These are phyloP conservation scores for rabbit (Oryctolagus cuniculus) DNA, from an alignment of 2,113 vertebrate species.

Conservation along the genomic window mOryCun1.1 NC_091432.1:126452501-126453000, in stretches of 20 bases:
- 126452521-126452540: too few species aligned
- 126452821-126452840: background rate
- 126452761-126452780: background rate
- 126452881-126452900: background rate
- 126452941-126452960: background rate
- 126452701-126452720: background rate
- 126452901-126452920: background rate
- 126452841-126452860: background rate
- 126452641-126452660: background rate
- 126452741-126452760: conserved; percentile 9
- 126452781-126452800: conserved; percentile 9
- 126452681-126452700: background rate
- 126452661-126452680: background rate
- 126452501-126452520: too few species aligned
- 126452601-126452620: background rate
- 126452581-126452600: background rate
- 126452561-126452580: too few species aligned
- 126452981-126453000: background rate
- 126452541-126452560: too few species aligned
- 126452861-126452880: background rate
- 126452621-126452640: background rate
- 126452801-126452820: background rate
- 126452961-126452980: background rate
- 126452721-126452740: background rate
- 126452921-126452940: background rate